Base-by-base conservation (phyloP, 1,140 invertebrate species). In the Psix sp. region DNA sequence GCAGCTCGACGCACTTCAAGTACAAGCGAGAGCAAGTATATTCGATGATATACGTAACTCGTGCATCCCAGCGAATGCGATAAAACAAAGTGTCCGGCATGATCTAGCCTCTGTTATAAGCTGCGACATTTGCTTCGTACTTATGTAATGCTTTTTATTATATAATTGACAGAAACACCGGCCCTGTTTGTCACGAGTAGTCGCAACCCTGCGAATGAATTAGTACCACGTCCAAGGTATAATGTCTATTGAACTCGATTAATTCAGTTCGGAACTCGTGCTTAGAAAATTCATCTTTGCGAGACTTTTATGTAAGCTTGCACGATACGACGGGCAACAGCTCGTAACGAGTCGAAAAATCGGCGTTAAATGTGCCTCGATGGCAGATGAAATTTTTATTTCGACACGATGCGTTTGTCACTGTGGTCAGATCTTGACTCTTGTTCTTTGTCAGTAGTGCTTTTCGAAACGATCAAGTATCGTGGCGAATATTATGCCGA, bases 91-190 rank as follows among this genome's bases (percentile, higher is more conserved):
- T 45, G 56, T 46, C 42, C 66, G 31, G 15, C 15, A 18, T 52
- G 65, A 56, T 59, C 15, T 52, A 62, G 42, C 71, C 59, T 73
- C 80, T 76, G 74, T 81, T 81, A 83, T 83, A 76, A 77, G 78
- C 76, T 76, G 76, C 78, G 80, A 77, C 78, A 77, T 79, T 80
- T 77, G 80, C 77, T 63, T 80, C 78, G 81, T 80, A 77, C 82
- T 86, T 86, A 86, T 76, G 80, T 86, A 86, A 87, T 78, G 73
- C 67, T 83, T 84, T 84, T 86, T 86, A 86, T 86, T 86, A 86
- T 81, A 78, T 84, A 86, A 86, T 85, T 84, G 80, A 83, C 78
- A 83, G 83, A 86, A 82, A 84, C 76, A 76, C 56, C 74, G 77
- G 71, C 75, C 76, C 74, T 70, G 78, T 49, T 76, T 38, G 65